Base-by-base conservation (phyloP, 2,888 invertebrate genomes). In the Dastarcus helophoroides region DNA sequence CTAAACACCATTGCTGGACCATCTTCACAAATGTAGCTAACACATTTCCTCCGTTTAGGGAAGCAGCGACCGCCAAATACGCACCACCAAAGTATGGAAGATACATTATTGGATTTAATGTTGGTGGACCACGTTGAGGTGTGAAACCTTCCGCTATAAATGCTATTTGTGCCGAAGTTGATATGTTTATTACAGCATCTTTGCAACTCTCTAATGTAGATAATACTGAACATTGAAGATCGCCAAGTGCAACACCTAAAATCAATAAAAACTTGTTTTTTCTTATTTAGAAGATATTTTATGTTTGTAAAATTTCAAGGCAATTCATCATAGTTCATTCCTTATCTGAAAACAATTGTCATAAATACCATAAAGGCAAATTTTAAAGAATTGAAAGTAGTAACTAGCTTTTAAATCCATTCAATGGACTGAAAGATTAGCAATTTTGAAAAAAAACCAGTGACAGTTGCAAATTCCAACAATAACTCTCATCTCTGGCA, bases 141-240 rank as follows among this genome's bases (percentile, higher is more conserved):
- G 62, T 57, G 37, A 70, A 71, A 11, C 59, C 58, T 32, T 72
- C 65, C 14, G 69, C 72, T n/a, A 81, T 69, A 52, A 83, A 80
- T 2, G 80, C 77, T 29, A 89, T 65, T 61, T 90, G 89, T 14
- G 85, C 83, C 3, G 88, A 88, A 3, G 89, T 90, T 19, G 88
- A 85, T 52, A 90, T 78, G 54, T 88, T 89, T 38, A 88, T 59
- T 19, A 85, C 79, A 40, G 80, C 76, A 54, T 80, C 78, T 31
- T 69, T 63, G 33, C 62, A 56, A 35, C 64, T 65, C 47, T 78
- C 74, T 11, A 84, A 60, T 13, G 81, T 75, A 10, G 85, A 79
- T 40, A 78, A 65, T 8, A 84, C 82, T n/a, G 85, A 84, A 57
- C 86, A 84, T 54, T 86, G 88, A 12, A 85, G 65, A 58, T 89